Percentiles rank a stretch among this genome's conserved stretches.
phyloP scores from a whole-genome alignment of 1,140 invertebrate species.

The Drosophila ercepeae region DNA sequence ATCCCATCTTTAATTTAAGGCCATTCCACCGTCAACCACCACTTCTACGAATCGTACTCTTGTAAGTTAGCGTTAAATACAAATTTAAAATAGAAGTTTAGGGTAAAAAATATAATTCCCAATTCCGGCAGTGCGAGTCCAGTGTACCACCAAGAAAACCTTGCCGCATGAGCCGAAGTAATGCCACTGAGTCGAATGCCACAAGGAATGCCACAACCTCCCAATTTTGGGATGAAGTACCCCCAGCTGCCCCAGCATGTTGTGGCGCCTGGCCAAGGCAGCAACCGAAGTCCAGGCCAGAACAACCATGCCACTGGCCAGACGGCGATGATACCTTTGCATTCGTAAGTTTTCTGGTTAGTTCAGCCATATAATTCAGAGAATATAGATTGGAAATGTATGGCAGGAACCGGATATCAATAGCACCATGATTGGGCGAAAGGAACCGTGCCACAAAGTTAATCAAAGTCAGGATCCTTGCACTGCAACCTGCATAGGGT shows the following conservation, averaged over 20 bases:
- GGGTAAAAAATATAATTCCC: background rate
- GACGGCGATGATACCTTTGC: background rate
- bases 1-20: too few relatives aligned
- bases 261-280: background rate
- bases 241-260: background rate
- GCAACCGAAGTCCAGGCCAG: background rate
- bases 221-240: background rate
- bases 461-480: background rate
- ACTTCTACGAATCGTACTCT: background rate
- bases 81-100: too few relatives aligned
- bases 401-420: constrained; percentile 36
- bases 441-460: background rate
- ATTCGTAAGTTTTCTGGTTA: constrained; percentile 29
- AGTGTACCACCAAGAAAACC: background rate
- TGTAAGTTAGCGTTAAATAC: too few relatives aligned
- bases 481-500: too few relatives aligned
- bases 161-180: background rate
- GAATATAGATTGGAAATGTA: background rate
- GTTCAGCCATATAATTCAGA: background rate
- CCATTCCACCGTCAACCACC: too few relatives aligned
- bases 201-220: background rate
- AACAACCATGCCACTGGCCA: background rate
- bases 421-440: constrained; percentile 31
- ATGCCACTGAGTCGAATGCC: background rate
- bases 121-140: background rate